These are phyloP conservation scores for Sebastes minor DNA, from an alignment of 2,797 vertebrate genomes.

Conservation along the genomic window DNA sequence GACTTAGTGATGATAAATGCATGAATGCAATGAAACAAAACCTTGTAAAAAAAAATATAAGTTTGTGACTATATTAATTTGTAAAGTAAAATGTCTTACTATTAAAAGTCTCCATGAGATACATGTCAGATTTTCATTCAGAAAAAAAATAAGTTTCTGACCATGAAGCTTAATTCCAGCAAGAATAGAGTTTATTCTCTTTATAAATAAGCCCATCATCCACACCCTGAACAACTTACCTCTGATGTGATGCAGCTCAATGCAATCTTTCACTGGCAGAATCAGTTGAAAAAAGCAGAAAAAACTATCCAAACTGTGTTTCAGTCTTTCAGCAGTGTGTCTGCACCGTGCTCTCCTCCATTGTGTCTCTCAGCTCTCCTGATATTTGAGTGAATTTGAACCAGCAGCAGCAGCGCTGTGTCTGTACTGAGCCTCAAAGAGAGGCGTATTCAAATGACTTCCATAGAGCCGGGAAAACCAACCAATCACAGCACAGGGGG, in stretches of 20 bases:
- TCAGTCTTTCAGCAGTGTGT: slow-evolving; percentile 29
- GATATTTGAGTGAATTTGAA: slow-evolving; percentile 52
- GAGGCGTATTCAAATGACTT: slow-evolving; percentile 78
- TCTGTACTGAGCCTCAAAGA: slow-evolving; percentile 45
- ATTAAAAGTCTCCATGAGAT: background rate
- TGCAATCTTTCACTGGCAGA: background rate
- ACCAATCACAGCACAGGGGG: slow-evolving; percentile 55
- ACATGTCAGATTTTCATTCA: background rate
- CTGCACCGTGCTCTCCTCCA: slow-evolving; percentile 32
- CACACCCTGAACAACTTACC: slow-evolving; percentile 43
- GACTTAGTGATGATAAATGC: background rate
- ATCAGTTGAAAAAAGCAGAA: background rate
- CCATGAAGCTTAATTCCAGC: background rate
- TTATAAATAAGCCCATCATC: background rate
- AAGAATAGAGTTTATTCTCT: background rate
- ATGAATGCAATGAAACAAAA: background rate
- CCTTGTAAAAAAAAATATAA: background rate
- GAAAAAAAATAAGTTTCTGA: background rate
- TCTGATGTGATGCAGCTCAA: slow-evolving; percentile 20
- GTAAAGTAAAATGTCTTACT: background rate
- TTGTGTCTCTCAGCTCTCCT: slow-evolving; percentile 34
- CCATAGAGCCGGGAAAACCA: slow-evolving; percentile 75
- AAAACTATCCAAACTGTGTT: slow-evolving; percentile 1
- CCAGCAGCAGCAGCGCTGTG: slow-evolving; percentile 15
- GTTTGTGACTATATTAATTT: background rate